These are phyloP conservation scores for Macropis europaea DNA, from an alignment of 2,888 invertebrate species.

Conservation along the genomic window DNA sequence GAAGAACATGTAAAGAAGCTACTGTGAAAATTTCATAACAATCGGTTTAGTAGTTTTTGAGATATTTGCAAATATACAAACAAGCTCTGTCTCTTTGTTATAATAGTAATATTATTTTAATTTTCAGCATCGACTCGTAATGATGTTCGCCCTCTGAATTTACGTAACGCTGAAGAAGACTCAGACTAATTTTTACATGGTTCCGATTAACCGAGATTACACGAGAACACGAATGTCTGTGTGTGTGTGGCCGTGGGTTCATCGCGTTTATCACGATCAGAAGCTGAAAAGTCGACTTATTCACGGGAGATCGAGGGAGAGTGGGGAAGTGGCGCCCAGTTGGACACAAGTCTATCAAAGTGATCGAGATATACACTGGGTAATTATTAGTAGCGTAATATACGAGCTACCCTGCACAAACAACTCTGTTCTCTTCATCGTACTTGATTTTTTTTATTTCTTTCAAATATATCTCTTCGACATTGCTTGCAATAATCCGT, in stretches of 20 bases:
- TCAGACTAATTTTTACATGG: slow-evolving; percentile 5
- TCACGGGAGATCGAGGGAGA: slow-evolving; percentile 40
- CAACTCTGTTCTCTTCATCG: neutral
- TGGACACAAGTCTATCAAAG: slow-evolving; percentile 45
- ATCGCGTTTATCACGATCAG: slow-evolving; percentile 59
- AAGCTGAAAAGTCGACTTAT: slow-evolving; percentile 62
- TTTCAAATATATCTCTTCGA: neutral
- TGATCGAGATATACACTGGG: slow-evolving; percentile 35
- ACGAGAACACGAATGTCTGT: slow-evolving; percentile 9
- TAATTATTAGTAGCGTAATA: slow-evolving; percentile 27
- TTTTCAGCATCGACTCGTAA: neutral
- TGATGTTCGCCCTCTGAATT: neutral
- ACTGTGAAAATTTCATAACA: too few relatives aligned
- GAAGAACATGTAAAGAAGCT: too few relatives aligned
- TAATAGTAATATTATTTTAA: too few relatives aligned
- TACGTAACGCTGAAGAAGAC: neutral
- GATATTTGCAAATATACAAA: too few relatives aligned
- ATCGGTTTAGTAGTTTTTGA: too few relatives aligned
- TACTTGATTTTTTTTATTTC: neutral
- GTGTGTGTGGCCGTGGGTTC: slow-evolving; percentile 34
- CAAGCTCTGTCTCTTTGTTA: too few relatives aligned
- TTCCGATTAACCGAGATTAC: slow-evolving; percentile 13
- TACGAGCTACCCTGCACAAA: neutral
- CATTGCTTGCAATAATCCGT: too few relatives aligned
- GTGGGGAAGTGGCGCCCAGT: slow-evolving; percentile 38